Percentiles rank a stretch among this genome's conserved stretches.
Evolutionary conservation across 2,113 vertebrate species (phyloP).

Genomic region (Peromyscus polionotus): DNA sequence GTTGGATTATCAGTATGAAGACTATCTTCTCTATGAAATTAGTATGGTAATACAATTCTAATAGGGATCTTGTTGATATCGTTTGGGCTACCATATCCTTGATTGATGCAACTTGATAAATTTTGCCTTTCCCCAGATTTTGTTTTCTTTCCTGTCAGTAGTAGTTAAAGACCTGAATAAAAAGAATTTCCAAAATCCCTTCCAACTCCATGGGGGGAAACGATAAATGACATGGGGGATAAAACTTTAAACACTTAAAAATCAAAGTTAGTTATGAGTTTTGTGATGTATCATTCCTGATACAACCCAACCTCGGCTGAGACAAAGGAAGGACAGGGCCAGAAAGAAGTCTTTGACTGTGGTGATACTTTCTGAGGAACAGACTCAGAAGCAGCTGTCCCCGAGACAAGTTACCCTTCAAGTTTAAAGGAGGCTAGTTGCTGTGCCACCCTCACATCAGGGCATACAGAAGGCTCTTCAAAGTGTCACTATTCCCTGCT

Average conservation of each 20-base stretch:
- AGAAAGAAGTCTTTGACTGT: neutral
- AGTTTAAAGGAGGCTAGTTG: constrained; percentile 43
- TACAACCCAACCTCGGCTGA: neutral
- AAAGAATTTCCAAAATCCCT: neutral
- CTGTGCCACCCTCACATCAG: neutral
- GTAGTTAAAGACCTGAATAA: neutral
- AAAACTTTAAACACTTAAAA: constrained; percentile 19
- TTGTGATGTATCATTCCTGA: neutral
- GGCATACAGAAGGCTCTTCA: constrained; percentile 43
- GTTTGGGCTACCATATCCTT: neutral
- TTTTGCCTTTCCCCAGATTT: neutral
- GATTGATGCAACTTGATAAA: neutral
- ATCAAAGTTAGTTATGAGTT: neutral
- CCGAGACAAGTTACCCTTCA: constrained; percentile 37
- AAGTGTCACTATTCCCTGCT: constrained; percentile 60
- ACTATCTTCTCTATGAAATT: neutral
- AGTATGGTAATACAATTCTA: neutral
- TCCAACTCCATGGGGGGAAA: neutral
- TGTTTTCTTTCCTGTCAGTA: neutral
- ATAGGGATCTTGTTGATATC: neutral
- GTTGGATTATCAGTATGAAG: neutral
- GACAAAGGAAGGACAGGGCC: neutral
- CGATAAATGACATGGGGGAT: neutral
- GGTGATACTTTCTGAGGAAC: neutral
- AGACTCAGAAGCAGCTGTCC: constrained; percentile 34